A percentile compares a stretch with the other conserved stretches of the same genome.
Evolutionary conservation across 2,888 invertebrate species (phyloP).

Genomic region (Pammene fasciana): DNA sequence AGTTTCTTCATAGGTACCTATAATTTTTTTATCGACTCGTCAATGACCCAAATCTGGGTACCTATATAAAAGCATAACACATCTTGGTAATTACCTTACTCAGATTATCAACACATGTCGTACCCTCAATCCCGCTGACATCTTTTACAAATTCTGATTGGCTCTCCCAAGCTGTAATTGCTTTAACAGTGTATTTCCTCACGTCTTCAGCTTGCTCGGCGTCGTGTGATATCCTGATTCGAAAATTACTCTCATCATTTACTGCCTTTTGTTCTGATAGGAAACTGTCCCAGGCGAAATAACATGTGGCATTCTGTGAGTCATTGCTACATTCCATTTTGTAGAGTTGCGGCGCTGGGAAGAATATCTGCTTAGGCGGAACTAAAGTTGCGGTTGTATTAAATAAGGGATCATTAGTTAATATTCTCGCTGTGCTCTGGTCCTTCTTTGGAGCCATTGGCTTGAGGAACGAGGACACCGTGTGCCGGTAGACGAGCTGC

Average conservation of each 20-base stretch:
- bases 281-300: slow-evolving; percentile 65
- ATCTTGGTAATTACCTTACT: slow-evolving; percentile 52
- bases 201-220: slow-evolving; percentile 59
- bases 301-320: slow-evolving; percentile 68
- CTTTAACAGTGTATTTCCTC: slow-evolving; percentile 65
- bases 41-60: not conserved
- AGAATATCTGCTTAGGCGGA: slow-evolving; percentile 73
- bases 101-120: slow-evolving; percentile 68
- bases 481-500: slow-evolving; percentile 72
- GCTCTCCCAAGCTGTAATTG: slow-evolving; percentile 57
- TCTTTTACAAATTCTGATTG: slow-evolving; percentile 57
- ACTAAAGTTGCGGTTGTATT: slow-evolving; percentile 83
- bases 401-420: slow-evolving; percentile 83
- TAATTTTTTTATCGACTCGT: not conserved
- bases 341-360: slow-evolving; percentile 84
- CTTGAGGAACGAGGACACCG: slow-evolving; percentile 62
- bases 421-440: slow-evolving; percentile 78
- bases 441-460: slow-evolving; percentile 70
- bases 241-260: slow-evolving; percentile 55
- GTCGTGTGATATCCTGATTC: slow-evolving; percentile 66
- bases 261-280: slow-evolving; percentile 59
- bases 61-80: not conserved
- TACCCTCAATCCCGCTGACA: slow-evolving; percentile 60
- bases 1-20: too few species aligned
- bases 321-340: slow-evolving; percentile 65